Percentiles rank a stretch among this genome's conserved stretches.
Conservation (phyloP, 2,888 invertebrate species). For the Tetanocera ferruginea region DNA sequence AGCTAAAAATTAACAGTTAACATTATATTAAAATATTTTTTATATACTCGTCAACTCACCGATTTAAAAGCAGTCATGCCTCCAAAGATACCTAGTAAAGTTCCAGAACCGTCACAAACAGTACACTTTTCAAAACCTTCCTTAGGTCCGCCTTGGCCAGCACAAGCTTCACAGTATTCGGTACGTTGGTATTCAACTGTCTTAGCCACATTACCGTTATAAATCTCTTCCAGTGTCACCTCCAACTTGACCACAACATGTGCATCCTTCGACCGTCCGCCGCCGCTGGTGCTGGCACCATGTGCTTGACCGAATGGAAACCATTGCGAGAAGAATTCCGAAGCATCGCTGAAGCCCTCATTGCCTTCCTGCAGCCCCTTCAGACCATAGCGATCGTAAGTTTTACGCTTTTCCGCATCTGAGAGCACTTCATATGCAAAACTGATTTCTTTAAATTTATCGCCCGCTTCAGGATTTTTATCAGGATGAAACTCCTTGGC, state of each 20-base stretch:
- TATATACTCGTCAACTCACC: constrained; percentile 72
- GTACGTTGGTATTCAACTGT: constrained; percentile 61
- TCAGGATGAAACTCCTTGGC: constrained; percentile 96
- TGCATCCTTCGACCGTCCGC: constrained; percentile 74
- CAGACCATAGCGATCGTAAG: constrained; percentile 89
- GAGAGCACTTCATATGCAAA: constrained; percentile 95
- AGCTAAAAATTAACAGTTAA: constrained; percentile 51
- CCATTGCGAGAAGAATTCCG: constrained; percentile 78
- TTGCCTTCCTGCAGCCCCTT: constrained; percentile 89
- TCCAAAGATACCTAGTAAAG: constrained; percentile 57
- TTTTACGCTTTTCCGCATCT: constrained; percentile 86
- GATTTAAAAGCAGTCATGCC: constrained; percentile 68
- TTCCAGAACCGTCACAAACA: constrained; percentile 67
- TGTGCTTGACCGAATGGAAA: constrained; percentile 75
- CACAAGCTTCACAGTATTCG: constrained; percentile 61
- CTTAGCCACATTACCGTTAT: constrained; percentile 85
- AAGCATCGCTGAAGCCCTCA: constrained; percentile 67
- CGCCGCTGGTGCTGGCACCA: constrained; percentile 70
- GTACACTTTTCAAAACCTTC: constrained; percentile 54
- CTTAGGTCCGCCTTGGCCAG: constrained; percentile 64
- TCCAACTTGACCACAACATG: constrained; percentile 87
- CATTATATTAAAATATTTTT: not conserved
- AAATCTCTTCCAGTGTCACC: constrained; percentile 91
- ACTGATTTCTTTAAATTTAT: constrained; percentile 95
- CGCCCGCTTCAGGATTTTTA: constrained; percentile 90